These are phyloP conservation scores for Brachirus orientalis DNA, from an alignment of 2,113 vertebrate species.

Conservation along the genomic window DNA sequence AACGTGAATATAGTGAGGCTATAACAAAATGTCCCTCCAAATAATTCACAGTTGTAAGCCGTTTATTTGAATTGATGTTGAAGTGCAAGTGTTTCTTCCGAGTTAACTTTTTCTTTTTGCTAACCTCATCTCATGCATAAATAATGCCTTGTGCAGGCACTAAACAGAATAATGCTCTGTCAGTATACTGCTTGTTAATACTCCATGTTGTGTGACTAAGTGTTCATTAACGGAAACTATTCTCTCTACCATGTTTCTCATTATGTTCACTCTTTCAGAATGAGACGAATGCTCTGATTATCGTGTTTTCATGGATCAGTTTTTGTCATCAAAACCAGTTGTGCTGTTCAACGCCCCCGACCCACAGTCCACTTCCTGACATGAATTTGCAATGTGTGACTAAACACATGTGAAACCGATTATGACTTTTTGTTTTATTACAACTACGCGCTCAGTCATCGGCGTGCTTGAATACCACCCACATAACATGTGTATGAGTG, in stretches of 20 bases:
- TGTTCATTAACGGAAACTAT: slow-evolving; percentile 17
- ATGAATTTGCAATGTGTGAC: slow-evolving; percentile 39
- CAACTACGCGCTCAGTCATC: slow-evolving; percentile 3
- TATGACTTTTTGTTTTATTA: background rate
- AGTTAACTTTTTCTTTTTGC: background rate
- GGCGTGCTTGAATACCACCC: too few species aligned
- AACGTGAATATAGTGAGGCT: too few species aligned
- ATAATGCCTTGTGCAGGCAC: background rate
- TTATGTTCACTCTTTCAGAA: slow-evolving; percentile 8
- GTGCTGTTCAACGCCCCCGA: slow-evolving; percentile 3
- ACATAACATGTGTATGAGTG: too few species aligned
- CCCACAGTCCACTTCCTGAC: background rate
- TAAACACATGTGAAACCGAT: slow-evolving; percentile 31
- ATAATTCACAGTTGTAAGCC: too few species aligned
- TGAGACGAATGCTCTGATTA: slow-evolving; percentile 14
- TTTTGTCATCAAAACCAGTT: slow-evolving; percentile 26
- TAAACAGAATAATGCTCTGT: slow-evolving; percentile 8
- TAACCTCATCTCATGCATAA: background rate
- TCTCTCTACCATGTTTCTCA: slow-evolving; percentile 14
- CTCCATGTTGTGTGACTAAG: slow-evolving; percentile 2
- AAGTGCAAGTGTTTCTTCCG: background rate
- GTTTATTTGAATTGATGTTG: too few species aligned
- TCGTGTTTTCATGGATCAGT: slow-evolving; percentile 15
- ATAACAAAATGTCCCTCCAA: too few species aligned
- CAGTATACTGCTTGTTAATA: background rate